Base-by-base conservation (phyloP, 1,140 invertebrate genomes). In the Manduca sexta region DNA sequence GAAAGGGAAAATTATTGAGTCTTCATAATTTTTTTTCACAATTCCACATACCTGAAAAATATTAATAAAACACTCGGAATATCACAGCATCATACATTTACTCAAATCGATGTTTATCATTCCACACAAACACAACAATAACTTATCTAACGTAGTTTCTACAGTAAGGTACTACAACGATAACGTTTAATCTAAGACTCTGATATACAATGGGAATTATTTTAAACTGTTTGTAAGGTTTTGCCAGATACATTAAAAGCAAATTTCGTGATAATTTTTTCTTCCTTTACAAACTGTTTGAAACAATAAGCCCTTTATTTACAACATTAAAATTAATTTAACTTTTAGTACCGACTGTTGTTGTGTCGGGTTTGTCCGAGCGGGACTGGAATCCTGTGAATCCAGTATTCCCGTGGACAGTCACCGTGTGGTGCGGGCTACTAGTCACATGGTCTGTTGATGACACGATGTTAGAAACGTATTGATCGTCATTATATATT, bases 81-180 rank as follows among this genome's bases (percentile, higher is more conserved):
- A 78, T 78, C 77, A 81, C 73, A 77, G 74, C 65, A 69, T 48
- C 73, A 72, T 63, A 61, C 73, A 69, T 74, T 76, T 74, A 71
- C 62, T 71, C 59, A 48, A 45, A 21, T 21, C 21, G 21, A 46
- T 31, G 45, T 35, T 47, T 35, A 51, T 21, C 50, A 55, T 61
- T 57, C 54, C 40, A 55, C 47, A 55, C 41, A 47, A 49, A 60
- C 58, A 60, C 55, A 13, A 48, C 42, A 60, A 68, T 57, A 64
- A 60, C 35, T 60, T 57, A 67, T 40, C 30, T 26, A 26, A 52
- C 49, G 39, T 49, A 13, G 7, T 11, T 2, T 41, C 18, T 45
- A 33, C 45, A 51, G 52, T 45, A 44, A 42, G 34, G 31, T 56
- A 49, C 45, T 44, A 26, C 21, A 47, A 6, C 10, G 12, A 43